A percentile compares a stretch with the other conserved stretches of the same genome.
Conservation (phyloP, 2,888 invertebrate species). For the Eupithecia inturbata region DNA sequence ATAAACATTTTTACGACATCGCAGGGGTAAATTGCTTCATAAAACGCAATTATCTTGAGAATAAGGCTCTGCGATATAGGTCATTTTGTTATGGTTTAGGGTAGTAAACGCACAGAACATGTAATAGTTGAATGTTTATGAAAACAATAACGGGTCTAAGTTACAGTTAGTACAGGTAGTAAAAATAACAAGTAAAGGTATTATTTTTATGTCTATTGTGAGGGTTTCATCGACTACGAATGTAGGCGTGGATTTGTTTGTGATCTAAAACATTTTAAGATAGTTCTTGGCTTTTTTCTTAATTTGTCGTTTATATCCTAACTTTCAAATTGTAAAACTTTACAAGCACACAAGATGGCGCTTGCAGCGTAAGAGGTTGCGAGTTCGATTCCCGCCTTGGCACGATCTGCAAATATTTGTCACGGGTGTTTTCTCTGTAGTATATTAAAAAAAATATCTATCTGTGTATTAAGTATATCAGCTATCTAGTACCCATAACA, state of each 20-base stretch:
- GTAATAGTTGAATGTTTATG: conserved; percentile 38
- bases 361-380: too few relatives aligned
- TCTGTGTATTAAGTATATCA: too few relatives aligned
- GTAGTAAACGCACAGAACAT: conserved; percentile 42
- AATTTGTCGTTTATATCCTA: too few relatives aligned
- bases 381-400: too few relatives aligned
- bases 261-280: neutral
- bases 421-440: too few relatives aligned
- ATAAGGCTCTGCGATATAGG: conserved; percentile 57
- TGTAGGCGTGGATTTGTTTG: neutral
- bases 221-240: conserved; percentile 29
- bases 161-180: conserved; percentile 35
- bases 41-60: conserved; percentile 76
- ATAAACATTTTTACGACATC: conserved; percentile 75
- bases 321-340: too few relatives aligned
- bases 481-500: too few relatives aligned
- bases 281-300: too few relatives aligned
- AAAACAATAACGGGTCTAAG: conserved; percentile 45
- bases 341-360: too few relatives aligned
- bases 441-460: too few relatives aligned
- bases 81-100: conserved; percentile 49
- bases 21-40: conserved; percentile 73
- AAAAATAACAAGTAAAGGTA: too few relatives aligned
- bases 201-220: conserved; percentile 31
- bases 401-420: too few relatives aligned